Evolutionary conservation across 2,797 vertebrate genomes (phyloP), one percentile per base, ranked within the genome.

Genomic region (Vespertilio murinus): DNA sequence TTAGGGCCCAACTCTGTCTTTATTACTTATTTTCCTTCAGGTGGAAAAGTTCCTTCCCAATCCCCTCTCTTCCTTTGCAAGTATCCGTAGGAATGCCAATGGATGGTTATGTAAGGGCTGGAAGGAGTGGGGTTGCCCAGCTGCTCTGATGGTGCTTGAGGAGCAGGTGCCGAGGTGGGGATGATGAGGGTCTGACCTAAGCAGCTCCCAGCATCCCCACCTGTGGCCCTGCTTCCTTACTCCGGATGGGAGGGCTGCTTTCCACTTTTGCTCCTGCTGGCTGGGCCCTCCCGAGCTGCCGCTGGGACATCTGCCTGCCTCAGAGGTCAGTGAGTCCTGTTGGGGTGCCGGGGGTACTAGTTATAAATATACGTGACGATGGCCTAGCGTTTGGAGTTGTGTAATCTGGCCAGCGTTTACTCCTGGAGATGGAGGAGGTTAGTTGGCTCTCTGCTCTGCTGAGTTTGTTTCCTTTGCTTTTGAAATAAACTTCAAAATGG

Each of bases 401-500:
- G 35, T 52, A 69, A 92, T 40, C 81, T 59, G 30, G 86, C 84
- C 77, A 42, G 3, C 94, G 33, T 82, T 90, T 85, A 86, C 80
- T 93, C 95, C 94, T 47, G 22, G 67, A 88, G 96, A 95, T 0
- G 49, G 73, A 77, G 79, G 73, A 74, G 79, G 67, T 49, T 78
- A 89, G 93, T 80, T 96, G 84, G 93, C 78, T 40, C 81, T 90
- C 16, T 73, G 35, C 7, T 93, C 77, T 93, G 56, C 33, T 49
- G 96, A 77, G 42, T 23, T 65, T 91, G 18, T 47, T 87, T 96
- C 90, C 96, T 61, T 73, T 38, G 88, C 75, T 96, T 64, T 92
- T 95, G 94, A 96, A 52, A 86, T 65, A 94, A 91, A 78, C 82
- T 94, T 94, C 69, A 67, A n/a, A 87, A 75, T 90, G 92, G 94